phyloP scores from a whole-genome alignment of 2,888 invertebrate species.

The Pyrrhosoma nymphula region DNA sequence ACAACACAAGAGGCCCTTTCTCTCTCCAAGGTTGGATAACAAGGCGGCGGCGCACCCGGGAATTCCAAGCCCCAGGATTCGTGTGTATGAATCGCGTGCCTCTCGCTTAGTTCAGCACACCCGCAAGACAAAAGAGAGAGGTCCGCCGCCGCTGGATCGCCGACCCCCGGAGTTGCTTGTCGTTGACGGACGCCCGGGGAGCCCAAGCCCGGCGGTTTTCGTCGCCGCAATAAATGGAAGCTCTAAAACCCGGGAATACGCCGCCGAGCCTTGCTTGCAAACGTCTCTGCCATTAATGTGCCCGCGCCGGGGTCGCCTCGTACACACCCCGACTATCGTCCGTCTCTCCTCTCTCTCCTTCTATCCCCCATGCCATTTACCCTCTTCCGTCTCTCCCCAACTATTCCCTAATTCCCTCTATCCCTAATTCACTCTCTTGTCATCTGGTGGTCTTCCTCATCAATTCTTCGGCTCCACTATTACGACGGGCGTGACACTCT shows the following conservation, averaged over 20 bases:
- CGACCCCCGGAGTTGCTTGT: constrained; percentile 14
- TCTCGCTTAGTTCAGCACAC: not conserved
- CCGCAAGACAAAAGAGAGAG: not conserved
- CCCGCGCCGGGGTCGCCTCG: not conserved
- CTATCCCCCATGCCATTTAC: too few relatives aligned
- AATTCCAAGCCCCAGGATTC: not conserved
- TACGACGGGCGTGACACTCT: too few relatives aligned
- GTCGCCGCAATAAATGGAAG: constrained; percentile 18
- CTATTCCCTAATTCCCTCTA: not conserved
- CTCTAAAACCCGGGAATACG: not conserved
- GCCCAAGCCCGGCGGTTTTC: not conserved
- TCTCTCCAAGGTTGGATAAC: not conserved
- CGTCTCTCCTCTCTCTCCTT: too few relatives aligned
- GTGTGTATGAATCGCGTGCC: not conserved
- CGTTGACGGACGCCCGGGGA: constrained; percentile 9
- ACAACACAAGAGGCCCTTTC: not conserved
- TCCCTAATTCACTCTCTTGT: not conserved
- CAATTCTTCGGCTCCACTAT: not conserved
- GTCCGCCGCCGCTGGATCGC: not conserved
- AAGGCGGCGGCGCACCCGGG: not conserved
- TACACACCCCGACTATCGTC: not conserved
- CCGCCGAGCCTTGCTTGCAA: constrained; percentile 18
- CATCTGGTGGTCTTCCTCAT: not conserved
- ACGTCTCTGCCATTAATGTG: constrained; percentile 18
- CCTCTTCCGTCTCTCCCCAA: too few relatives aligned